phyloP scores from a whole-genome alignment of 1,140 invertebrate genomes.

The Maconellicoccus hirsutus region DNA sequence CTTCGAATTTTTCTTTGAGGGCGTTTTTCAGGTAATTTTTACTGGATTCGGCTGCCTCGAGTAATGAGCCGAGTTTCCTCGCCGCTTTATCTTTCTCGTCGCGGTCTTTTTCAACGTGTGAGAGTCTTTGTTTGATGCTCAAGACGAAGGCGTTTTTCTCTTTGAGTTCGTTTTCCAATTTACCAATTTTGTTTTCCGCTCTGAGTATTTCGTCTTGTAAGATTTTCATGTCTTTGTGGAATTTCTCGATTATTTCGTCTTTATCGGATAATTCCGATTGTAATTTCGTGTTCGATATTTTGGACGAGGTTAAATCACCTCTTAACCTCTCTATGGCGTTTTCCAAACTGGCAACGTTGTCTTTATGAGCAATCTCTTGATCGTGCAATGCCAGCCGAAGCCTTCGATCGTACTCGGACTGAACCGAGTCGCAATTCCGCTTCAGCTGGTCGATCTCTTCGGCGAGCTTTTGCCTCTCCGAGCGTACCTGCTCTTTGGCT shows the following conservation, averaged over 20 bases:
- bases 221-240: not conserved
- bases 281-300: not conserved
- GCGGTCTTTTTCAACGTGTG: not conserved
- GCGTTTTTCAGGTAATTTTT: not conserved
- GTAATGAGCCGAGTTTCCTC: not conserved
- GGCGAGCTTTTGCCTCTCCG: not conserved
- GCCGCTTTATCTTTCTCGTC: not conserved
- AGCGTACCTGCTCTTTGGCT: not conserved
- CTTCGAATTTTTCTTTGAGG: slow-evolving; percentile 6
- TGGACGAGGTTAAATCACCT: not conserved
- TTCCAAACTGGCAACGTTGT: not conserved
- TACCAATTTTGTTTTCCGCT: not conserved
- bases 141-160: not conserved
- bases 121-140: not conserved
- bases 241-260: not conserved
- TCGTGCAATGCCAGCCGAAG: not conserved
- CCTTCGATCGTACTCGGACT: not conserved
- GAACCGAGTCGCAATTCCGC: not conserved
- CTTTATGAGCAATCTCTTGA: not conserved
- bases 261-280: not conserved
- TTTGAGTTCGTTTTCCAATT: not conserved
- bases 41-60: not conserved
- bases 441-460: not conserved
- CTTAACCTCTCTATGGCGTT: not conserved
- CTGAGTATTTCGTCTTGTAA: slow-evolving; percentile 5